Conservation (phyloP, 2,888 invertebrate species). For the Tiphia femorata region DNA sequence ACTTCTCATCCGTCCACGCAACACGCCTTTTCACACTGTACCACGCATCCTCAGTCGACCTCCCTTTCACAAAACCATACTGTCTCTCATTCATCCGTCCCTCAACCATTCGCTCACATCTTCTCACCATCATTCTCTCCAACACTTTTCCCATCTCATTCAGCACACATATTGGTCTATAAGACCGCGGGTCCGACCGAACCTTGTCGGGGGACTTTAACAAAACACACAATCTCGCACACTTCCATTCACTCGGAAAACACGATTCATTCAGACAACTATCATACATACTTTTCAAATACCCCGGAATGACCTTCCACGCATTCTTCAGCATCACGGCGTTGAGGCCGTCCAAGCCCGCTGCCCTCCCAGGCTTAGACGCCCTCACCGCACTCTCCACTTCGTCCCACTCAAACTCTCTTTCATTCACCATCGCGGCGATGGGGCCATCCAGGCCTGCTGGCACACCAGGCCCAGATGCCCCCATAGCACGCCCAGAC, state of each 20-base stretch:
- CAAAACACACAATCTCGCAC: neutral
- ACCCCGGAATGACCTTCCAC: conserved; percentile 1
- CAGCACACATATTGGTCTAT: conserved; percentile 9
- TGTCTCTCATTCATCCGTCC: neutral
- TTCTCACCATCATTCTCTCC: conserved; percentile 2
- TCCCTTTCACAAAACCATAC: neutral
- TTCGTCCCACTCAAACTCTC: neutral
- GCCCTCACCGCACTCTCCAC: neutral
- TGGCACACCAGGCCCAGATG: neutral
- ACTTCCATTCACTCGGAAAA: conserved; percentile 8
- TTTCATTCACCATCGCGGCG: neutral
- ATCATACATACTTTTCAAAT: conserved; percentile 4
- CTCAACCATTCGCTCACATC: neutral
- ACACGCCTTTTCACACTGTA: neutral
- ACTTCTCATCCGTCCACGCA: neutral
- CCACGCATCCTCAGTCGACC: conserved; percentile 7
- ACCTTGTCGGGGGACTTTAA: neutral
- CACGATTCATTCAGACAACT: neutral
- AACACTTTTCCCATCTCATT: conserved; percentile 1
- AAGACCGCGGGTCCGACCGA: neutral
- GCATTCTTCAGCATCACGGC: neutral
- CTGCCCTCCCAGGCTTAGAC: neutral
- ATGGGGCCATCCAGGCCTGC: neutral
- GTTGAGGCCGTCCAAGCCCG: conserved; percentile 1
- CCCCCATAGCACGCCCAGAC: neutral